Evolutionary conservation across 2,113 vertebrate genomes (phyloP).

Genomic region (Takifugu flavidus): DNA sequence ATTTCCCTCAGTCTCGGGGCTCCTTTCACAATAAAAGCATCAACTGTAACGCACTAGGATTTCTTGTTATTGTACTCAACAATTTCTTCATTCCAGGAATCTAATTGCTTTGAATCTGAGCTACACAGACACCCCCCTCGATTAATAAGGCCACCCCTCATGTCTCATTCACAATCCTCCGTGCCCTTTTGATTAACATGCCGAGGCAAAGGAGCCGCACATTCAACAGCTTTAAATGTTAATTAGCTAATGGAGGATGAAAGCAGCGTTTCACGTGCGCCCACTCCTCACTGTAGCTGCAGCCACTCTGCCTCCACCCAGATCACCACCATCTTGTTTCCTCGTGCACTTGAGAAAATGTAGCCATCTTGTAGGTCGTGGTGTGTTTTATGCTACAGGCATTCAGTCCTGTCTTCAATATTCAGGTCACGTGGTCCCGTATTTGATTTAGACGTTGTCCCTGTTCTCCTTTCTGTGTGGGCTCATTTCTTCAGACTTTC

Average conservation of each 20-base stretch:
- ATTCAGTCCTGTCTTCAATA: neutral
- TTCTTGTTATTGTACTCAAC: slow-evolving; percentile 20
- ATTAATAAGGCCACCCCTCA: slow-evolving; percentile 53
- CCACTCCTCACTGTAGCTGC: slow-evolving; percentile 33
- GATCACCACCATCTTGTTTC: slow-evolving; percentile 62
- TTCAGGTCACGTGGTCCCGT: neutral
- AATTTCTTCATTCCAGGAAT: slow-evolving; percentile 34
- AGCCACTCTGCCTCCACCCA: slow-evolving; percentile 33
- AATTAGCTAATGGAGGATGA: slow-evolving; percentile 75
- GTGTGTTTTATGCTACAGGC: slow-evolving; percentile 2
- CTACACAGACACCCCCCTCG: slow-evolving; percentile 23
- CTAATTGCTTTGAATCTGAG: slow-evolving; percentile 31
- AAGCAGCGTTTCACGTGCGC: slow-evolving; percentile 61
- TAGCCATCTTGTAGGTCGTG: slow-evolving; percentile 53
- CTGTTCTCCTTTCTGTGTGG: neutral
- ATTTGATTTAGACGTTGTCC: neutral
- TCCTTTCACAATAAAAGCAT: neutral
- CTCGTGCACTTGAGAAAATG: slow-evolving; percentile 26
- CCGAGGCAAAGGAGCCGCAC: slow-evolving; percentile 54
- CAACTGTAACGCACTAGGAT: slow-evolving; percentile 5
- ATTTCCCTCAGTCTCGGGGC: neutral
- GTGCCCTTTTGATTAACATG: slow-evolving; percentile 72
- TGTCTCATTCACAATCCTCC: slow-evolving; percentile 58
- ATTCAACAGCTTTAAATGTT: slow-evolving; percentile 75
- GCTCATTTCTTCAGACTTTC: neutral